These are phyloP conservation scores for Sialia sialis DNA, from an alignment of 2,113 vertebrate genomes.

Conservation along the genomic window DNA sequence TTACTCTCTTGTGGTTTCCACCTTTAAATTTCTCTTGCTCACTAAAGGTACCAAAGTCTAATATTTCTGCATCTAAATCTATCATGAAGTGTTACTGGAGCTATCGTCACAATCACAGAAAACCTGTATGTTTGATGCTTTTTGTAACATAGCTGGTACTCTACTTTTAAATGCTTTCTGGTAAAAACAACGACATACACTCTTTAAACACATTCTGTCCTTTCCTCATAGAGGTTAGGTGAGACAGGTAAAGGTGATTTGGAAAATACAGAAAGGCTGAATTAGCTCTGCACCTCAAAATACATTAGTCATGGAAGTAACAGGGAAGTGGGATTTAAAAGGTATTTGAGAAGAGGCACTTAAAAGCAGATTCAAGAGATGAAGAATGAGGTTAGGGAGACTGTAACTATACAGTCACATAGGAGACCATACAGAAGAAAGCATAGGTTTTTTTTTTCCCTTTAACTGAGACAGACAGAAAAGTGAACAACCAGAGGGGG, in stretches of 20 bases:
- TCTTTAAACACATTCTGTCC: background rate
- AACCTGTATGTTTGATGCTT: background rate
- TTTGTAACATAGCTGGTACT: background rate
- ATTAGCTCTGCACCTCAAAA: background rate
- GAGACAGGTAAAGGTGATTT: background rate
- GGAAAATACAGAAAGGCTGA: background rate
- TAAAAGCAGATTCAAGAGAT: background rate
- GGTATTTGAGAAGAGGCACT: background rate
- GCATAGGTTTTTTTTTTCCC: fast-evolving
- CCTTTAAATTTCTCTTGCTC: background rate
- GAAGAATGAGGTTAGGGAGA: background rate
- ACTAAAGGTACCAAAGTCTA: background rate
- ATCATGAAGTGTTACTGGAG: background rate
- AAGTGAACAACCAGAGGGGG: background rate
- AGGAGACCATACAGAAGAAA: background rate
- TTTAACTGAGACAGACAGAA: background rate
- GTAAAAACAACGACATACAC: background rate
- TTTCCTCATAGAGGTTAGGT: background rate
- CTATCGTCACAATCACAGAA: background rate
- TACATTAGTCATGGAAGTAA: background rate
- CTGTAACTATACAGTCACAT: background rate
- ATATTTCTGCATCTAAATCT: background rate
- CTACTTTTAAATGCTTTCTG: background rate
- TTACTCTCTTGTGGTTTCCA: background rate
- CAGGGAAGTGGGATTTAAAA: background rate